Evolutionary conservation across 1,140 invertebrate species (phyloP).

Genomic region (Charaxes varanes): DNA sequence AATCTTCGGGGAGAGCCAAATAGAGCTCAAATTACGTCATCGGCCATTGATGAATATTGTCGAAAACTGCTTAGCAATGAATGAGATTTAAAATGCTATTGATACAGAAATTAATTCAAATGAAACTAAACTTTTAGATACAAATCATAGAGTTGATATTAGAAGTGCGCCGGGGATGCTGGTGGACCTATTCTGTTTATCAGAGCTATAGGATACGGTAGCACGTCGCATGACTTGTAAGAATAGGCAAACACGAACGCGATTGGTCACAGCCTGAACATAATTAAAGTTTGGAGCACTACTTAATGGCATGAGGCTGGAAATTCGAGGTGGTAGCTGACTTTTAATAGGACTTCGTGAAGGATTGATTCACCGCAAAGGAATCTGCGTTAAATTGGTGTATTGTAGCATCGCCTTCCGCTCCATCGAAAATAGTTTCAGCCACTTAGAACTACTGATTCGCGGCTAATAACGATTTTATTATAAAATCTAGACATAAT

Average conservation of each 20-base stretch:
- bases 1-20: slow-evolving; percentile 38
- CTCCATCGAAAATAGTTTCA: slow-evolving; percentile 19
- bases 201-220: slow-evolving; percentile 61
- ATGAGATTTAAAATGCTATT: slow-evolving; percentile 36
- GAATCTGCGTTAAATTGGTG: slow-evolving; percentile 60
- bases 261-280: slow-evolving; percentile 71
- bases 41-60: slow-evolving; percentile 31
- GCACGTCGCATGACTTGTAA: slow-evolving; percentile 70
- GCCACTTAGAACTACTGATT: slow-evolving; percentile 16
- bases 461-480: slow-evolving; percentile 6
- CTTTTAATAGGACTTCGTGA: slow-evolving; percentile 71
- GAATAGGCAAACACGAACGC: slow-evolving; percentile 67
- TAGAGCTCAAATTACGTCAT: slow-evolving; percentile 58
- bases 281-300: slow-evolving; percentile 73
- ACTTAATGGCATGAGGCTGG: slow-evolving; percentile 68
- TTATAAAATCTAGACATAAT: slow-evolving; percentile 6
- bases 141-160: slow-evolving; percentile 36
- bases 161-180: slow-evolving; percentile 11
- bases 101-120: slow-evolving; percentile 20
- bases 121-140: slow-evolving; percentile 39
- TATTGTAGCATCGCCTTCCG: slow-evolving; percentile 29
- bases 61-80: slow-evolving; percentile 44
- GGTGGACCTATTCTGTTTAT: slow-evolving; percentile 28
- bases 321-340: slow-evolving; percentile 69
- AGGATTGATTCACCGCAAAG: slow-evolving; percentile 55